These are phyloP conservation scores for Erpetoichthys calabaricus DNA, from an alignment of 2,797 vertebrate species.

Conservation along the genomic window DNA sequence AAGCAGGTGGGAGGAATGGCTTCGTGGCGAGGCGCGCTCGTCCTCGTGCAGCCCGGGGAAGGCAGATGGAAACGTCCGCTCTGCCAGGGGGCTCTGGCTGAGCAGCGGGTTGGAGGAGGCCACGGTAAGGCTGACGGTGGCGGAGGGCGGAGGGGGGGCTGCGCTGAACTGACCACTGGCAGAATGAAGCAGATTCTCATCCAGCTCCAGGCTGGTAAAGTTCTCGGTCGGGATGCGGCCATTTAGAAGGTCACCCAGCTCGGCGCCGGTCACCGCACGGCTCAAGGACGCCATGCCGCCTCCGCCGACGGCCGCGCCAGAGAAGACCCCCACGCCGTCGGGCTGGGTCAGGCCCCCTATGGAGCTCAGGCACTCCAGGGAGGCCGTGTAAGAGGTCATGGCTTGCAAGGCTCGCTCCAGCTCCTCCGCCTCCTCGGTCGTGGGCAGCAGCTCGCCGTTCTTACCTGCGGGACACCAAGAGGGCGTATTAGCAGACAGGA, in stretches of 20 bases:
- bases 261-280: constrained; percentile 49
- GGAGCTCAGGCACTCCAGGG: constrained; percentile 89
- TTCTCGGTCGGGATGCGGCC: constrained; percentile 78
- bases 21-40: constrained; percentile 66
- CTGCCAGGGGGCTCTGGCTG: constrained; percentile 67
- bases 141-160: constrained; percentile 53
- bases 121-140: constrained; percentile 50
- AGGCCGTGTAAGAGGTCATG: constrained; percentile 73
- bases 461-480: constrained; percentile 54
- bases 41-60: constrained; percentile 62
- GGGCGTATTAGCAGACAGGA: neutral
- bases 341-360: constrained; percentile 79
- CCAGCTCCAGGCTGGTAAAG: constrained; percentile 87
- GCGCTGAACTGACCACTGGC: constrained; percentile 72
- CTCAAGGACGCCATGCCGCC: constrained; percentile 63
- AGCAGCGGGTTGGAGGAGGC: constrained; percentile 52
- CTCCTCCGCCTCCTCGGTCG: constrained; percentile 95
- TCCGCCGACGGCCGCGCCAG: constrained; percentile 61
- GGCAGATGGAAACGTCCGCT: constrained; percentile 74
- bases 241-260: constrained; percentile 80
- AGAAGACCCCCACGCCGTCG: constrained; percentile 79
- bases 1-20: constrained; percentile 67
- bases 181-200: constrained; percentile 85
- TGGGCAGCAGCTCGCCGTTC: constrained; percentile 91
- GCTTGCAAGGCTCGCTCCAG: constrained; percentile 92